Base-by-base conservation (phyloP, 2,888 invertebrate species). In the Apodemia zela region DNA sequence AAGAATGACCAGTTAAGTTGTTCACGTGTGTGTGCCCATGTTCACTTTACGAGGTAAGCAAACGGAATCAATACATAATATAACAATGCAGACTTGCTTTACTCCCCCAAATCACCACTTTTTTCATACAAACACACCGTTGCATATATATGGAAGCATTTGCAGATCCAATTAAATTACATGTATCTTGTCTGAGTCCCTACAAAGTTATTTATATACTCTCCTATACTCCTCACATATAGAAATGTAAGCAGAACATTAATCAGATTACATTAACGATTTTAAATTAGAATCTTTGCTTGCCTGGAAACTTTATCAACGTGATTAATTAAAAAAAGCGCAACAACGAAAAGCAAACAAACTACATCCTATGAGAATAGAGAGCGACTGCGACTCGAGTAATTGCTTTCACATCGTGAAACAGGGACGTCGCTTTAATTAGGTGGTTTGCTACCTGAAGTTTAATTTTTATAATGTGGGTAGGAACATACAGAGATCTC, bases 351-450 rank as follows among this genome's bases (percentile, higher is more conserved):
- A 63, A 58, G 63, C 59, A 59, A 63, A 63, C 49, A 63, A 63
- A 63, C 33, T 63, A 63, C 59, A 58, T 63, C 62, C 62, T 58
- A 67, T 70, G 82, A 77, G 85, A 81, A 78, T 80, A 79, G 73
- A 74, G 71, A 74, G 75, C 75, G 75, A 78, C 76, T 80, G 71
- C 75, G 73, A 71, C 74, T 73, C 73, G 77, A 82, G 83, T 81
- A 82, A 82, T 84, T 80, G 81, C 78, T 78, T 81, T 76, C 77
- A 75, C 78, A 75, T 76, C 77, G 79, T 75, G 70, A 71, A 68
- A 70, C 69, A 78, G 76, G 75, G 76, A 72, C 74, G 77, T 72
- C 74, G 77, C 79, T 80, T 82, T 85, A 86, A 87, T 86, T 86
- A 87, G 81, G 79, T 76, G 70, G 75, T 72, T 75, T 67, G 73